Base-by-base conservation (phyloP, 2,888 invertebrate species). In the Erebia aethiops region DNA sequence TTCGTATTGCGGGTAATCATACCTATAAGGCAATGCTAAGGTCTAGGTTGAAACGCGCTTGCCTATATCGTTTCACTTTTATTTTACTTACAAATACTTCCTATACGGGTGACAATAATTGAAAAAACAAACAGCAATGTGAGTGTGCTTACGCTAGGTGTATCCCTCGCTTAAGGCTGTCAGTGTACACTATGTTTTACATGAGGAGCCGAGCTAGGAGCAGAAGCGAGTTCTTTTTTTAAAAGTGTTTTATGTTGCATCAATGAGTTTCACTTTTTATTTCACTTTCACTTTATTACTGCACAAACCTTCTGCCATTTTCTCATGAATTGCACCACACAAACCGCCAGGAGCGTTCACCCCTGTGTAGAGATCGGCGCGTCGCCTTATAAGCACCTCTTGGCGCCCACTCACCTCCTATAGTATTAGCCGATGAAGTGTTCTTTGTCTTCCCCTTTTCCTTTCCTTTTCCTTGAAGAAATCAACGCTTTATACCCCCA, bases 401-500 rank as follows among this genome's bases (percentile, higher is more conserved):
- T 79, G 66, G 80, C 85, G 75, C 85, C 85, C 84, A 86, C 87
- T 87, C 76, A 85, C 76, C 75, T 70, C 78, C 73, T 79, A 80
- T 81, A 79, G 75, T 85, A 85, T 86, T 87, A 87, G 81, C 82
- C 76, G 80, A 85, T 86, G 79, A 75, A 75, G 76, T 60, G 68
- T 69, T 74, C 77, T 75, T 76, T 76, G 77, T 76, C 75, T 75
- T 68, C 61, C 71, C 56, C 56, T 57, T 57, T 57, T 51, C 54
- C 56, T 57, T 74, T 68, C 61, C 69, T 41, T 60, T 60, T 60
- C 60, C 62, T 63, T 52, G 9, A 70, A 69, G 70, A 71, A 74
- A 69, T 72, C 72, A 69, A 68, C 62, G 66, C 52, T 74, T 76
- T 74, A 71, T 69, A 64, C 52, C 9, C 67, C 21, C 66, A 43